Percentiles rank a stretch among this genome's conserved stretches.
These are phyloP conservation scores for Acronicta alni DNA, from an alignment of 2,888 invertebrate species.

Conservation along the genomic window DNA sequence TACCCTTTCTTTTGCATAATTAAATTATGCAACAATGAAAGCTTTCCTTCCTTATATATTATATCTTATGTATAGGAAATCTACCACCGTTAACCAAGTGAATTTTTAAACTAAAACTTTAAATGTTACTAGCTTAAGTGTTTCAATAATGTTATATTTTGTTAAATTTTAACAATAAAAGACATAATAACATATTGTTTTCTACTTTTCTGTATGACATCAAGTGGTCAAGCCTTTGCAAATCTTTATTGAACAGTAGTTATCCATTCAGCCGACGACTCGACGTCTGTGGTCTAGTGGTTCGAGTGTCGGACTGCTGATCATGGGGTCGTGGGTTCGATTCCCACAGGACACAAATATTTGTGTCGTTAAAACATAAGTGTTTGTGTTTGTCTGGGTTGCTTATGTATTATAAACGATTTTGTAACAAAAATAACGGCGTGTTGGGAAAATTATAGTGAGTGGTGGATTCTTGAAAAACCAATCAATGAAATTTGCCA, in stretches of 20 bases:
- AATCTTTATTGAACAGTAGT: too few relatives aligned
- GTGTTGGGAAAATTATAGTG: constrained; percentile 6
- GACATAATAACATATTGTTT: constrained; percentile 73
- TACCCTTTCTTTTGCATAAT: constrained; percentile 79
- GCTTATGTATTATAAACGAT: too few relatives aligned
- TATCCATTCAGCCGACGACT: too few relatives aligned
- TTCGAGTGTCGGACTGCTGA: too few relatives aligned
- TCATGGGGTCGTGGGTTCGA: too few relatives aligned
- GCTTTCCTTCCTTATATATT: constrained; percentile 55
- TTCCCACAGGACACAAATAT: too few relatives aligned
- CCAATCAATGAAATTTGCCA: too few relatives aligned
- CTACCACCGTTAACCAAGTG: constrained; percentile 73
- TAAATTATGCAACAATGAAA: constrained; percentile 77
- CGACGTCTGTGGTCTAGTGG: too few relatives aligned
- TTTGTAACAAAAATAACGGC: background rate
- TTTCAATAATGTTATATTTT: constrained; percentile 84
- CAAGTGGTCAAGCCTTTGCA: too few relatives aligned
- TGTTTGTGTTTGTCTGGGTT: too few relatives aligned
- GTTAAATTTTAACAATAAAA: constrained; percentile 88
- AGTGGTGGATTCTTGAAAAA: constrained; percentile 12
- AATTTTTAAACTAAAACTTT: constrained; percentile 67
- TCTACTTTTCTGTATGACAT: constrained; percentile 13
- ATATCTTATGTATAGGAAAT: constrained; percentile 54
- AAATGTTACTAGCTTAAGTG: constrained; percentile 78
- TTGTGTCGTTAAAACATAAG: too few relatives aligned